Percentiles rank a stretch among this genome's conserved stretches.
Conservation (phyloP, 1,140 invertebrate species). For the Sycophila sp. region DNA sequence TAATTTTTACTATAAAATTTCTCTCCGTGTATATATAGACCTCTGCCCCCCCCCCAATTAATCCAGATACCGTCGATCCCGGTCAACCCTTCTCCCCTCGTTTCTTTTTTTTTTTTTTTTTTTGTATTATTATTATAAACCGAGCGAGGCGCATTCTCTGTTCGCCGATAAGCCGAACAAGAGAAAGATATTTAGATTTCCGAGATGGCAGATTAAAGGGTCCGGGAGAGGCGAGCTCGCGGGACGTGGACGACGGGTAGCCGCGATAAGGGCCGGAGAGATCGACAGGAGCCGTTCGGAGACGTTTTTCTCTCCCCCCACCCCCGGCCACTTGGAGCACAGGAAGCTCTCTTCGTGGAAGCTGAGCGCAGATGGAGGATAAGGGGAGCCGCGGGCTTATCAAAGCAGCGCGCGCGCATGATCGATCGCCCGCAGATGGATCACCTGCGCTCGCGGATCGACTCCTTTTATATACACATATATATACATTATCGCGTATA, state of each 20-base stretch:
- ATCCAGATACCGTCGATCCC: too few relatives aligned
- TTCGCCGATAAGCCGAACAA: too few relatives aligned
- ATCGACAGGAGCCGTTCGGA: constrained; percentile 22
- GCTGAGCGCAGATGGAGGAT: constrained; percentile 7
- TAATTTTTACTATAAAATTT: too few relatives aligned
- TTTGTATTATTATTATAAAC: too few relatives aligned
- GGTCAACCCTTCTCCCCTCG: too few relatives aligned
- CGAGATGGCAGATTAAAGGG: constrained; percentile 9
- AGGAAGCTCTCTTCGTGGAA: constrained; percentile 13
- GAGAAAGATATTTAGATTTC: constrained; percentile 30
- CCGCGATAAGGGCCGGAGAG: not conserved
- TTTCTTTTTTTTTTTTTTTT: too few relatives aligned
- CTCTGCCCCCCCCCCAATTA: too few relatives aligned
- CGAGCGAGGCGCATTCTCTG: too few relatives aligned
- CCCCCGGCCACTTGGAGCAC: not conserved
- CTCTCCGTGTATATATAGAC: too few relatives aligned
- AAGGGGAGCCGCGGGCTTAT: constrained; percentile 7
- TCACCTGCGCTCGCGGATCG: constrained; percentile 17
- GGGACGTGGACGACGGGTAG: not conserved
- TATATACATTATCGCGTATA: too few relatives aligned
- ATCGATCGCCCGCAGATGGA: constrained; percentile 29
- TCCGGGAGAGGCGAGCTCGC: too few relatives aligned
- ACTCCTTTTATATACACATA: not conserved
- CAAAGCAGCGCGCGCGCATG: constrained; percentile 18
- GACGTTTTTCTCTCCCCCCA: not conserved